phyloP scores from a whole-genome alignment of 2,888 invertebrate species.

The Noctua pronuba region DNA sequence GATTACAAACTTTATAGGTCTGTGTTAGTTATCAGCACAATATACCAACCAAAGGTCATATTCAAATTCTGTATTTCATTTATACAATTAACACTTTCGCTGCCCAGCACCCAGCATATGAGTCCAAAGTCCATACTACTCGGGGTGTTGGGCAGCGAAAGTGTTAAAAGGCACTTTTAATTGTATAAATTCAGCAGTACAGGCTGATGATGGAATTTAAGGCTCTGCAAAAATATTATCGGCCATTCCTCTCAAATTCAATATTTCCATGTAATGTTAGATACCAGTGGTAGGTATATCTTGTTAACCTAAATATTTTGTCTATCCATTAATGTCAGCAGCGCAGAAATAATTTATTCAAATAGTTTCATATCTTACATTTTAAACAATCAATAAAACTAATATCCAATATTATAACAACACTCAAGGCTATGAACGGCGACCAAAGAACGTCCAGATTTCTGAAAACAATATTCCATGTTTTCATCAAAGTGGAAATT shows the following conservation, averaged over 20 bases:
- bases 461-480: neutral
- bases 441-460: conserved; percentile 7
- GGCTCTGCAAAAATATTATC: neutral
- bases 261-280: neutral
- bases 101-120: too few species aligned
- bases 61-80: too few species aligned
- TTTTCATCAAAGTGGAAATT: neutral
- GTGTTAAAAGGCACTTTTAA: too few species aligned
- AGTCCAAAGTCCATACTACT: too few species aligned
- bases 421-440: neutral
- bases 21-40: too few species aligned
- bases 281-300: neutral
- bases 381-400: conserved; percentile 1
- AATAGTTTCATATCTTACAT: conserved; percentile 3
- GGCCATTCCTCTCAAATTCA: too few species aligned
- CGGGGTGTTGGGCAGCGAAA: too few species aligned
- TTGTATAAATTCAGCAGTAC: too few species aligned
- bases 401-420: neutral
- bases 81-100: too few species aligned
- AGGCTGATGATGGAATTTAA: too few species aligned
- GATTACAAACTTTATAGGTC: neutral
- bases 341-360: neutral
- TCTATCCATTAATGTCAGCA: neutral
- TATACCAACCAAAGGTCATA: too few species aligned
- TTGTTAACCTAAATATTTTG: neutral